These are phyloP conservation scores for Neria commutata DNA, from an alignment of 2,888 invertebrate species.

Conservation along the genomic window DNA sequence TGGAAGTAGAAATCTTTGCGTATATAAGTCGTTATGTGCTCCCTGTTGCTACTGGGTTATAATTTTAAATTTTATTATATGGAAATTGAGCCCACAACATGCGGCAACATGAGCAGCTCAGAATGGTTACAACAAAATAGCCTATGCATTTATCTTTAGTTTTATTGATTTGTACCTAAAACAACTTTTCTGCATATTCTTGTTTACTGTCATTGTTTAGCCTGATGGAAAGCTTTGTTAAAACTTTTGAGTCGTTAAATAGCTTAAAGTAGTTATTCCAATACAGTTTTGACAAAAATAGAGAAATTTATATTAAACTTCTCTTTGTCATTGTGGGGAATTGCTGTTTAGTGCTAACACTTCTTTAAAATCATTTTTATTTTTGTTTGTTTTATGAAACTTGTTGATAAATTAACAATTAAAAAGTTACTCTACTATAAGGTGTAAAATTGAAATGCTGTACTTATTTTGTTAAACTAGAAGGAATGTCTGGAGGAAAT, in stretches of 20 bases:
- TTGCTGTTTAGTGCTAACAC: too few relatives aligned
- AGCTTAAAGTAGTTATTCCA: constrained; percentile 33
- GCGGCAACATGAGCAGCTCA: too few relatives aligned
- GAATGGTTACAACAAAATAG: not conserved
- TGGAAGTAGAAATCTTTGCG: not conserved
- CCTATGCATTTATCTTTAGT: not conserved
- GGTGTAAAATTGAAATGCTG: too few relatives aligned
- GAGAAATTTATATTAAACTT: constrained; percentile 62
- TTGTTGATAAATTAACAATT: too few relatives aligned
- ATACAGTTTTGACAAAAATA: constrained; percentile 28
- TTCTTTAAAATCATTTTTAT: not conserved
- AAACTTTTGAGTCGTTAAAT: constrained; percentile 26
- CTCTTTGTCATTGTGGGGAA: constrained; percentile 35
- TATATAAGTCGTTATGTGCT: not conserved
- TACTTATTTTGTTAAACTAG: too few relatives aligned
- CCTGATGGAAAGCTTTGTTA: constrained; percentile 28
- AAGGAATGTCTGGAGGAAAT: too few relatives aligned
- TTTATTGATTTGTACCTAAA: not conserved
- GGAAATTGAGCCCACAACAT: not conserved
- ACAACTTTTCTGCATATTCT: constrained; percentile 9
- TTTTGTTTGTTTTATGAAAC: too few relatives aligned
- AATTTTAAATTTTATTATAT: not conserved
- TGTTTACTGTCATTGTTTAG: not conserved
- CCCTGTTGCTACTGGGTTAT: too few relatives aligned
- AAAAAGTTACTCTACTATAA: too few relatives aligned